These are phyloP conservation scores for Agrochola lychnidis DNA, from an alignment of 2,888 invertebrate species.

Conservation along the genomic window DNA sequence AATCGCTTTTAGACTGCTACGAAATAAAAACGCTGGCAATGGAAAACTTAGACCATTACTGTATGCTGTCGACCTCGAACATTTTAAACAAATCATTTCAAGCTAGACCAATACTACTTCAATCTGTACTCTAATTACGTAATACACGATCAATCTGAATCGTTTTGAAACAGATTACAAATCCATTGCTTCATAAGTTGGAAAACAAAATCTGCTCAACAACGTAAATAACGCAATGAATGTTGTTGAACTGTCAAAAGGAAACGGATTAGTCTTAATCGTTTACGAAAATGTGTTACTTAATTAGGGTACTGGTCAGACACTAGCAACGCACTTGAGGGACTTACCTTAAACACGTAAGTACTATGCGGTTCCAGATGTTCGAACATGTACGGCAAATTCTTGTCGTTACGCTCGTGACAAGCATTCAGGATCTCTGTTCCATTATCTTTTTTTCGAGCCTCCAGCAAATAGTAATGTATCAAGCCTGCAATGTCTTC, in stretches of 20 bases:
- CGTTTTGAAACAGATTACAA: too few relatives aligned
- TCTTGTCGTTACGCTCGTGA: conserved; percentile 92
- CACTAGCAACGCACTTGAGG: not conserved
- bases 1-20: not conserved
- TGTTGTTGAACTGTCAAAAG: too few relatives aligned
- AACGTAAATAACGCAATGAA: too few relatives aligned
- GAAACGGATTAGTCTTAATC: too few relatives aligned
- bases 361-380: conserved; percentile 94
- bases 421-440: conserved; percentile 87
- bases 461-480: conserved; percentile 94
- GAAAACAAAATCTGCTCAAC: too few relatives aligned
- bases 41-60: not conserved
- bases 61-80: not conserved
- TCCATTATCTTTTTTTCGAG: conserved; percentile 90
- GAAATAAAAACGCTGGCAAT: not conserved
- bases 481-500: conserved; percentile 92
- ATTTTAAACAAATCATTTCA: not conserved
- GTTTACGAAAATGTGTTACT: too few relatives aligned
- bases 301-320: too few relatives aligned
- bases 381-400: conserved; percentile 94
- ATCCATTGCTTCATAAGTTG: too few relatives aligned
- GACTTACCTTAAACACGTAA: conserved; percentile 93
- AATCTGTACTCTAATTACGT: not conserved
- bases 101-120: not conserved
- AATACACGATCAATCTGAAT: too few relatives aligned